Percentiles rank a stretch among this genome's conserved stretches.
Conservation (phyloP, 1,140 invertebrate species). For the Pogonomyrmex californicus region DNA sequence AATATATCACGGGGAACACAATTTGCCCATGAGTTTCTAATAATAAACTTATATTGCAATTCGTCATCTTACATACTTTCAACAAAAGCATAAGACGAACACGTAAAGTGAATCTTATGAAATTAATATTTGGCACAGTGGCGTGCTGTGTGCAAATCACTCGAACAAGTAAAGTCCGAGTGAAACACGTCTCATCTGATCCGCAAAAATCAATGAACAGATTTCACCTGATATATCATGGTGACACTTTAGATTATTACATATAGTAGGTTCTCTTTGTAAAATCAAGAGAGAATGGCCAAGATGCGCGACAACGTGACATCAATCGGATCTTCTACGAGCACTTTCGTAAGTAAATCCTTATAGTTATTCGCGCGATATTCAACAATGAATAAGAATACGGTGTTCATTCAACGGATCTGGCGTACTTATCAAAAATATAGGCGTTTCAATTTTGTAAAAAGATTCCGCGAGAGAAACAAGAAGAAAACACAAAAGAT, state of each 20-base stretch:
- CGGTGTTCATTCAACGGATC: background rate
- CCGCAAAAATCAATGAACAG: background rate
- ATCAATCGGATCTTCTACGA: background rate
- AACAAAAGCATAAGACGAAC: slow-evolving; percentile 75
- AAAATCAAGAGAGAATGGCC: slow-evolving; percentile 11
- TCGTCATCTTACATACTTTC: slow-evolving; percentile 85
- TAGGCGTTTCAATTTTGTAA: slow-evolving; percentile 21
- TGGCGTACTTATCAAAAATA: background rate
- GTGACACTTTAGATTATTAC: slow-evolving; percentile 1
- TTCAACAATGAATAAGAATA: background rate
- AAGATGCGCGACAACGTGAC: background rate
- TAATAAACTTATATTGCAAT: slow-evolving; percentile 79
- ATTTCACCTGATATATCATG: background rate
- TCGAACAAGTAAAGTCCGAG: slow-evolving; percentile 25
- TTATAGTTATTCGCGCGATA: background rate
- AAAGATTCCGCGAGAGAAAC: background rate
- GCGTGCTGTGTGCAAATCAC: slow-evolving; percentile 68
- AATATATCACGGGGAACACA: slow-evolving; percentile 80
- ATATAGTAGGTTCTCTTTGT: background rate
- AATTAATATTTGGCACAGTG: slow-evolving; percentile 77
- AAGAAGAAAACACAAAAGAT: slow-evolving; percentile 23
- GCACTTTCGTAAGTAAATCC: background rate
- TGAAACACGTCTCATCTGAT: background rate
- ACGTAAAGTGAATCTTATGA: slow-evolving; percentile 65
- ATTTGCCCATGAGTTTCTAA: slow-evolving; percentile 72